Percentiles rank a stretch among this genome's conserved stretches.
phyloP scores from a whole-genome alignment of 2,888 invertebrate species.

The Andrena trimmerana region DNA sequence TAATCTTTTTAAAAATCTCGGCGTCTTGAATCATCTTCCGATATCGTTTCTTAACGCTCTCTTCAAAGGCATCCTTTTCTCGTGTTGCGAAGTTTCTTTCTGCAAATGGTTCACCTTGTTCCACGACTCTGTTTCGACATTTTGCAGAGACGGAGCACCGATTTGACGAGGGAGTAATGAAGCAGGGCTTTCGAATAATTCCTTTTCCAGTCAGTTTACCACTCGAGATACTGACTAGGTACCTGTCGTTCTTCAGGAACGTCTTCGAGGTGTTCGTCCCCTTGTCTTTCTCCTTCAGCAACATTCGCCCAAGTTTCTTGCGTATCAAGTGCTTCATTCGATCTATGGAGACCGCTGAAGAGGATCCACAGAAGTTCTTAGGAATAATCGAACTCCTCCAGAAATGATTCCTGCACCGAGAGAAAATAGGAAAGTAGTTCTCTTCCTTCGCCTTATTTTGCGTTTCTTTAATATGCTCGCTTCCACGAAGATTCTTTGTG shows the following conservation, averaged over 20 bases:
- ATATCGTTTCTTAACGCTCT: not conserved
- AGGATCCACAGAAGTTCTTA: constrained; percentile 22
- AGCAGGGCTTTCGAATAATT: not conserved
- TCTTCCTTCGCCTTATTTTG: not conserved
- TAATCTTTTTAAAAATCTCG: constrained; percentile 12
- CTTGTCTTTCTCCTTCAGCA: constrained; percentile 67
- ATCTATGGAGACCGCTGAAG: constrained; percentile 62
- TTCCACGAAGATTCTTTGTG: not conserved
- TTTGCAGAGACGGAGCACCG: constrained; percentile 7
- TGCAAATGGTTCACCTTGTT: not conserved
- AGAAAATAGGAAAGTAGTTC: not conserved
- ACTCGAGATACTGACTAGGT: constrained; percentile 61
- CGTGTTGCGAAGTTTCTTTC: not conserved
- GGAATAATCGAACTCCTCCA: constrained; percentile 12
- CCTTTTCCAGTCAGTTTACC: constrained; percentile 49
- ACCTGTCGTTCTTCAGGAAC: constrained; percentile 60
- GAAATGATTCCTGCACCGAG: constrained; percentile 20
- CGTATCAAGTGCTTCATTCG: constrained; percentile 72
- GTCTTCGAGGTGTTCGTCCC: constrained; percentile 67
- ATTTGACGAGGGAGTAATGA: not conserved
- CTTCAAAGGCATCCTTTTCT: not conserved
- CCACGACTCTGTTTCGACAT: not conserved
- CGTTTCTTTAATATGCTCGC: not conserved
- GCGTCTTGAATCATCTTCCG: not conserved
- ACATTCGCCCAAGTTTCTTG: constrained; percentile 66